Evolutionary conservation across 2,113 vertebrate genomes (phyloP), one percentile per base, ranked within the genome.

Genomic region (Pionites leucogaster): DNA sequence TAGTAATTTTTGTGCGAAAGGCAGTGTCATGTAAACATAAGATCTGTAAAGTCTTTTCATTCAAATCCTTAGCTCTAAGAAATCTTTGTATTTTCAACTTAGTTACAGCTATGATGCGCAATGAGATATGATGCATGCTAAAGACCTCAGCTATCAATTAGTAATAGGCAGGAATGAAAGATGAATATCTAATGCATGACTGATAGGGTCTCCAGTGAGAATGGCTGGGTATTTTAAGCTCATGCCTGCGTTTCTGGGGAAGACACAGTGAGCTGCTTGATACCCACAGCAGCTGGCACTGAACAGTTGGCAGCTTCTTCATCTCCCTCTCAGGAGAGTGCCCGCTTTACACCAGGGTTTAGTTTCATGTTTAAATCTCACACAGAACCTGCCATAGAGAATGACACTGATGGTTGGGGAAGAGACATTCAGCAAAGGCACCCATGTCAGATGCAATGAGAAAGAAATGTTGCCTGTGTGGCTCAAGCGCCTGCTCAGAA

Each of bases 201-300:
- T 91, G 91, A 81, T 60, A 70, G 0, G 3, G 83, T 60, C 92
- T 92, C 86, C 86, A 76, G 57, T 76, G 83, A 86, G 95, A 93
- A 76, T 6, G 69, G 64, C 2, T 81, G 80, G 68, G 49, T 88
- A 35, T 68, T 88, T 92, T 64, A 92, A 94, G 87, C 60, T 49
- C 25, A 15, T 42, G 88, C 47, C 86, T 86, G 74, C 1, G 0
- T 86, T 95, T 78, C 86, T 94, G 92, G 65, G 90, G 72, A 92
- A 74, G 88, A 64, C 39, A 63, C 46, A 39, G 68, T 3, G 39
- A 88, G 60, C 6, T n/a, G 72, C 76, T 78, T 90, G 92, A 95
- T 93, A 90, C 72, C 95, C 92, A 86, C 72, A 96, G 80, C 86
- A 95, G 68, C 92, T 94, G 94, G 90, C 95, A 96, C 82, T 74